Evolutionary conservation across 1,140 invertebrate species (phyloP).

Genomic region (Zaprionus nigranus): DNA sequence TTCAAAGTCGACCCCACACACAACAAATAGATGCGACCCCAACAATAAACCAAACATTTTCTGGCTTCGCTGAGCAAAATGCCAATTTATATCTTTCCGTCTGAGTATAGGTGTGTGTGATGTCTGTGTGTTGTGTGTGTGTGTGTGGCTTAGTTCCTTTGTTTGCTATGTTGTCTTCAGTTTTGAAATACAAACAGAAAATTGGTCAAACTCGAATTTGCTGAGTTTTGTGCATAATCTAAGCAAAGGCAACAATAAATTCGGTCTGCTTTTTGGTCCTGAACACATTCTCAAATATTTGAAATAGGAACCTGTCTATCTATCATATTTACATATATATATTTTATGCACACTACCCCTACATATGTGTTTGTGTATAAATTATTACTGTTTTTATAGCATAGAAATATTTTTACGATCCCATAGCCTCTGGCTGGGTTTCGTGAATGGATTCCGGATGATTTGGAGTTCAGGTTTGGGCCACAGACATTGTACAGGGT

Average conservation of each 20-base stretch:
- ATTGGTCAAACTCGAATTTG: conserved; percentile 59
- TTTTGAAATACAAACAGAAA: conserved; percentile 76
- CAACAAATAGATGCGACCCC: conserved; percentile 32
- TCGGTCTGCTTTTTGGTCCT: background rate
- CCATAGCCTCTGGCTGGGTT: conserved; percentile 10
- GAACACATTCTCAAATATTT: conserved; percentile 66
- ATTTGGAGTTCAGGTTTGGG: background rate
- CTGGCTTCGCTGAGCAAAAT: conserved; percentile 40
- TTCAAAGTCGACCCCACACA: conserved; percentile 20
- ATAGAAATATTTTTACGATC: conserved; percentile 57
- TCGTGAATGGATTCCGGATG: background rate
- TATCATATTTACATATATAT: conserved; percentile 21
- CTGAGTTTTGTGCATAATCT: conserved; percentile 68
- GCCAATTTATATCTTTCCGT: conserved; percentile 42
- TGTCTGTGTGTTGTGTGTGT: background rate
- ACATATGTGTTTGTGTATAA: conserved; percentile 26
- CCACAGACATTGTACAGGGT: background rate
- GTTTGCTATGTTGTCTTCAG: conserved; percentile 50
- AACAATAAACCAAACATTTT: conserved; percentile 42
- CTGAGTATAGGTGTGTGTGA: background rate
- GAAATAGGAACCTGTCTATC: conserved; percentile 32
- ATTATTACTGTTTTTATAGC: conserved; percentile 50
- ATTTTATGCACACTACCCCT: conserved; percentile 1
- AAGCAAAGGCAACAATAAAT: conserved; percentile 44
- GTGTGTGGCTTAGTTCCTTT: conserved; percentile 8